These are phyloP conservation scores for Sparidentex hasta DNA, from an alignment of 2,797 vertebrate genomes.

Conservation along the genomic window DNA sequence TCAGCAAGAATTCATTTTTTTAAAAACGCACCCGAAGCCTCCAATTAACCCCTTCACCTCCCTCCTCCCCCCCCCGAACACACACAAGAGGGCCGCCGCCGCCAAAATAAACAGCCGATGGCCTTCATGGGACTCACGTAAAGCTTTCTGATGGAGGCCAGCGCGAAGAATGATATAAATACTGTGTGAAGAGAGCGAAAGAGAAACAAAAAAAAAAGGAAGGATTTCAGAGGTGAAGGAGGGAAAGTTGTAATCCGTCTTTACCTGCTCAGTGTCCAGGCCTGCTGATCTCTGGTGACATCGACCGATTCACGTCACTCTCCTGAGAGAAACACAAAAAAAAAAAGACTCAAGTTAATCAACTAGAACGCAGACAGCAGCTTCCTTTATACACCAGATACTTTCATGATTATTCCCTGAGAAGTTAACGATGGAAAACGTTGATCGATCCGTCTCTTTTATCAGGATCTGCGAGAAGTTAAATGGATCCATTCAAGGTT, in stretches of 20 bases:
- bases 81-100: neutral
- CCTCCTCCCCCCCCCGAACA: neutral
- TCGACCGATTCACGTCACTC: slow-evolving; percentile 32
- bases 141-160: neutral
- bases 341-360: neutral
- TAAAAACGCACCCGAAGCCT: slow-evolving; percentile 55
- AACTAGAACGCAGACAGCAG: no score
- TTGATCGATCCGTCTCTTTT: no score
- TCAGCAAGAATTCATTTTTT: slow-evolving; percentile 46
- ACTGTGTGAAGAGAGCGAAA: neutral
- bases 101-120: slow-evolving; percentile 55
- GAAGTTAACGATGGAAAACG: no score
- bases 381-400: no score
- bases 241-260: neutral
- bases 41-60: slow-evolving; percentile 65
- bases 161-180: neutral
- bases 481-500: no score
- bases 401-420: no score
- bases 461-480: no score
- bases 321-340: slow-evolving; percentile 46
- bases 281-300: slow-evolving; percentile 52
- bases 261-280: slow-evolving; percentile 57
- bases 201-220: neutral
- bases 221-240: slow-evolving; percentile 29
- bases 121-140: slow-evolving; percentile 27